Evolutionary conservation across 2,888 invertebrate genomes (phyloP).

Genomic region (Drosophila glabriapex): DNA sequence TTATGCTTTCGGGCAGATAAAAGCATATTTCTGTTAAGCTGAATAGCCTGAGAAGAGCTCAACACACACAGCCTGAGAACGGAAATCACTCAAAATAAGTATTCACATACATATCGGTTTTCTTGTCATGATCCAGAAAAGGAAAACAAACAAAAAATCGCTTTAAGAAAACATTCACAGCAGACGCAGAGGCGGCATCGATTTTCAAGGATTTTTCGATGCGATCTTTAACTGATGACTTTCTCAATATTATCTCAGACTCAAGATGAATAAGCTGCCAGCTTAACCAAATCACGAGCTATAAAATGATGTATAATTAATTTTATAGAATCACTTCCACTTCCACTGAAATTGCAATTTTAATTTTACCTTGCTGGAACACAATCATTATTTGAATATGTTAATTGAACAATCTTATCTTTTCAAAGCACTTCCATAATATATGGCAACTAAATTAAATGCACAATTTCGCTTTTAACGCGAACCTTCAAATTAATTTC

Average conservation of each 20-base stretch:
- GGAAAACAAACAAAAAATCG: slow-evolving; percentile 11
- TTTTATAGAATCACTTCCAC: slow-evolving; percentile 19
- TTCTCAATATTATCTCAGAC: slow-evolving; percentile 2
- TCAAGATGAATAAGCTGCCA: slow-evolving; percentile 1
- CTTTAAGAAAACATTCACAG: not conserved
- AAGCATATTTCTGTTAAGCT: slow-evolving; percentile 49
- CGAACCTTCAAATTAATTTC: not conserved
- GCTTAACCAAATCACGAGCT: slow-evolving; percentile 7
- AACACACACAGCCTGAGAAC: slow-evolving; percentile 18
- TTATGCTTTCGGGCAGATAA: slow-evolving; percentile 46
- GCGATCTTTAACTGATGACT: slow-evolving; percentile 4
- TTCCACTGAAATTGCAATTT: slow-evolving; percentile 14
- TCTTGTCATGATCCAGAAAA: not conserved
- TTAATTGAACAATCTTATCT: not conserved
- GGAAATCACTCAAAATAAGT: slow-evolving; percentile 5
- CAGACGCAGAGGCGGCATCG: slow-evolving; percentile 31
- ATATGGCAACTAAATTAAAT: not conserved
- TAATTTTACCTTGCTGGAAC: not conserved
- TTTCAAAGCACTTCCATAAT: not conserved
- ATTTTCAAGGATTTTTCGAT: slow-evolving; percentile 1
- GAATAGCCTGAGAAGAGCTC: slow-evolving; percentile 30
- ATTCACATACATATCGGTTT: slow-evolving; percentile 10
- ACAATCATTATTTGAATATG: slow-evolving; percentile 22
- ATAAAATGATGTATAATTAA: not conserved
- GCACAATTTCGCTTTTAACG: not conserved